These are phyloP conservation scores for Pholis gunnellus DNA, from an alignment of 2,113 vertebrate genomes.

Conservation along the genomic window DNA sequence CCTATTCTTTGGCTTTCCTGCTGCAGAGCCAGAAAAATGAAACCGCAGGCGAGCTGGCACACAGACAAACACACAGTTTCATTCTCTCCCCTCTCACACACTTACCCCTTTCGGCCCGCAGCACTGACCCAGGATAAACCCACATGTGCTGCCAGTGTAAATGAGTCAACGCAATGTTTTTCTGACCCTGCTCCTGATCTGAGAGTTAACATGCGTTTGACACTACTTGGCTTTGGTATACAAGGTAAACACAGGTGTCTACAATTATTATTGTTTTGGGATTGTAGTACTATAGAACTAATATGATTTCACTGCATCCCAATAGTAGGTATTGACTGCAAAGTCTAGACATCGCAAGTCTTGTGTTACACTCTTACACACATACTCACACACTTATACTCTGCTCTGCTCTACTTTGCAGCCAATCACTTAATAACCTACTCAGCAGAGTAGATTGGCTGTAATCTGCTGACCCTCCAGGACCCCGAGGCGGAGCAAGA, in stretches of 20 bases:
- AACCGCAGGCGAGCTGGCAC: slow-evolving; percentile 8
- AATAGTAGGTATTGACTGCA: not conserved
- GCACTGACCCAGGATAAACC: slow-evolving; percentile 31
- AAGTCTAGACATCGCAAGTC: not conserved
- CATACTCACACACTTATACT: too few species aligned
- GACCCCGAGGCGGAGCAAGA: too few species aligned
- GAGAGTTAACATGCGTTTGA: not conserved
- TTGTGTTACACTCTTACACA: not conserved
- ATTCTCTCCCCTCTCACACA: slow-evolving; percentile 12
- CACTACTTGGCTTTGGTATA: not conserved
- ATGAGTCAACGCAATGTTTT: not conserved
- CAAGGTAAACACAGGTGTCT: slow-evolving; percentile 2
- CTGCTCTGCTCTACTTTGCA: too few species aligned
- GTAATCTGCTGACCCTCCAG: too few species aligned
- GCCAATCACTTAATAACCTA: too few species aligned
- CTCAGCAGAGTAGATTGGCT: too few species aligned
- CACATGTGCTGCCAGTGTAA: slow-evolving; percentile 19
- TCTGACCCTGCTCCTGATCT: slow-evolving; percentile 7
- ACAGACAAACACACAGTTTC: slow-evolving; percentile 23
- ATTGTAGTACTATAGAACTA: not conserved
- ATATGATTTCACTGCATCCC: not conserved
- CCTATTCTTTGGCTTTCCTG: slow-evolving; percentile 28
- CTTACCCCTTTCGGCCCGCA: not conserved
- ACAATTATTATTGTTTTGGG: not conserved
- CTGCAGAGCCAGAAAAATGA: slow-evolving; percentile 28